Base-by-base conservation (phyloP, 1,140 invertebrate species). In the Mactra quadrangularis region DNA sequence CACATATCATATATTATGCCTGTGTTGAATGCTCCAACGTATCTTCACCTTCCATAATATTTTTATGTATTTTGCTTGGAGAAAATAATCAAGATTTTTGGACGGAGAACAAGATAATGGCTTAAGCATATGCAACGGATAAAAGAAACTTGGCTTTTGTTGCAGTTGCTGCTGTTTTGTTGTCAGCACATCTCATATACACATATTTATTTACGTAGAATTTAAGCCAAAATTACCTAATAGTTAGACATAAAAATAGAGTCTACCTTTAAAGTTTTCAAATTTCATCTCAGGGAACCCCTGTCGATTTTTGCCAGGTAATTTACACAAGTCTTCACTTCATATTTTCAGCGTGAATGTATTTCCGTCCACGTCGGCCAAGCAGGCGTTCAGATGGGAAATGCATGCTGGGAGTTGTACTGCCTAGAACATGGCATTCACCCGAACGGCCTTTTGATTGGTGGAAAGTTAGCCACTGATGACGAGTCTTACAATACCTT, bases 341-440 rank as follows among this genome's bases (percentile, higher is more conserved):
- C 41, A 22, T 70, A 50, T 62, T 85, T 79, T 6, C 82, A 91
- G 94, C 91, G 94, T 79, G 97, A 97, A 95, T 96, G 96, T 90
- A 96, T 97, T 89, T 97, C 96, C 86, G 95, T 97, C 82, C 97
- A 97, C 93, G 95, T 97, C 88, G 97, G 97, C 50, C 97, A 98
- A 93, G 97, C 97, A 79, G 97, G 97, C 60, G 96, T 97, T 3
- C 97, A 98, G 93, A 97, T 97, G 90, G 97, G 97, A 84, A 97
- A 97, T 91, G 96, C 96, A 68, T 95, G 95, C 87, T 95, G 95
- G 95, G 97, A 98, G 91, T 94, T 98, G 70, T 98, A 90, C 77
- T 90, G 89, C 50, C 87, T 95, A 93, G 95, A 97, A 92, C 97
- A 97, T 93, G 96, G 96, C 41, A 97, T 98, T 90, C 96, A 97